Conservation (phyloP, 2,797 vertebrate species). For the Geotrypetes seraphini region DNA sequence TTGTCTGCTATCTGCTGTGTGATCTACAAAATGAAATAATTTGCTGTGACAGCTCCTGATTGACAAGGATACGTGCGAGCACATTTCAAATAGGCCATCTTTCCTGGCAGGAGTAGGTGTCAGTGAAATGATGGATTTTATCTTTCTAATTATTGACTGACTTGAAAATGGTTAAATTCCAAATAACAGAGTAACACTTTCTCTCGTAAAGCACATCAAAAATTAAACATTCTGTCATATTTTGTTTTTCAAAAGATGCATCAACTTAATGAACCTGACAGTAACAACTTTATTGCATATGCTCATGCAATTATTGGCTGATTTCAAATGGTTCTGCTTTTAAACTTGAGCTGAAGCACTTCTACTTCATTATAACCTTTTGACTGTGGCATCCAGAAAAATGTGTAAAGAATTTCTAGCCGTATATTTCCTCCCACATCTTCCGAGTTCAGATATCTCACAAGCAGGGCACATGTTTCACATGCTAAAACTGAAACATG, state of each 20-base stretch:
- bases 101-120: constrained; percentile 35
- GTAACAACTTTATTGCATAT: constrained; percentile 12
- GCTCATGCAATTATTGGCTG: constrained; percentile 16
- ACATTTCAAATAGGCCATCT: constrained; percentile 29
- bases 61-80: constrained; percentile 52
- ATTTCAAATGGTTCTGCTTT: constrained; percentile 9
- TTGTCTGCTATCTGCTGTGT: constrained; percentile 37
- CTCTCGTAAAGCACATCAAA: constrained; percentile 24
- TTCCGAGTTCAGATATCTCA: background rate
- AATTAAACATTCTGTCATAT: constrained; percentile 48
- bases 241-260: constrained; percentile 44
- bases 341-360: constrained; percentile 12
- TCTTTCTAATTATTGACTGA: constrained; percentile 48
- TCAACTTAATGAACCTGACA: constrained; percentile 34
- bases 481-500: background rate
- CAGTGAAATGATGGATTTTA: constrained; percentile 49
- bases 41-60: constrained; percentile 51
- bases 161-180: constrained; percentile 47
- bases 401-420: background rate
- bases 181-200: constrained; percentile 46
- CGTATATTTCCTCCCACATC: background rate
- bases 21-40: constrained; percentile 48
- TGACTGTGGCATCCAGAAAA: background rate
- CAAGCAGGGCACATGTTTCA: too few relatives aligned
- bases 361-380: background rate